Conservation (phyloP, 2,113 vertebrate genomes). For the Hydrochoerus hydrochaeris region DNA sequence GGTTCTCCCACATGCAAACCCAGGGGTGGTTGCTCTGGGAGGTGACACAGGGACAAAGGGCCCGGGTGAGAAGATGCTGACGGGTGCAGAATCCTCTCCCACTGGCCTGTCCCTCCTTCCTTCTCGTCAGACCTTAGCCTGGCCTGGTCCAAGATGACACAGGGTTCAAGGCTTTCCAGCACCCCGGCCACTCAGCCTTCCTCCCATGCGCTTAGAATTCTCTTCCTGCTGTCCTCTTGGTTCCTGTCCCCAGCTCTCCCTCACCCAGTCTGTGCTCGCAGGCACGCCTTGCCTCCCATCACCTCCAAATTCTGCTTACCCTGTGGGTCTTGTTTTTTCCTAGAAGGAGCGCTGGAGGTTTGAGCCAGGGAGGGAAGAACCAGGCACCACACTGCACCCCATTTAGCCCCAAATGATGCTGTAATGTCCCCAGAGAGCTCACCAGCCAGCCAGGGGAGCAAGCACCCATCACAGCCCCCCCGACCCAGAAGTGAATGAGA, state of each 20-base stretch:
- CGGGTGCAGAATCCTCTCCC: neutral
- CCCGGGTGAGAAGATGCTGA: neutral
- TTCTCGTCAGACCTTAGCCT: too few species aligned
- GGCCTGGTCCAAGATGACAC: fast-evolving
- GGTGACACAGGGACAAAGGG: neutral
- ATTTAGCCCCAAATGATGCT: neutral
- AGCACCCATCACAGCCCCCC: neutral
- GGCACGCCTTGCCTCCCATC: too few species aligned
- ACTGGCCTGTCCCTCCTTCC: neutral
- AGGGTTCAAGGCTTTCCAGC: fast-evolving
- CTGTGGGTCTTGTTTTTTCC: neutral
- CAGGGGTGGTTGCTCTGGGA: neutral
- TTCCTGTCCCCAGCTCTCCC: neutral
- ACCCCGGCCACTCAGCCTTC: fast-evolving
- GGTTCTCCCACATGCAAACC: neutral
- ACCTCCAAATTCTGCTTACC: too few species aligned
- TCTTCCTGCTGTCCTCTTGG: neutral
- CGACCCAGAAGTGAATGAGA: neutral
- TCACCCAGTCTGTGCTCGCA: neutral
- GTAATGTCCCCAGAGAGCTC: neutral
- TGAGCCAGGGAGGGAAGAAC: too few species aligned
- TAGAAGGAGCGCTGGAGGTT: too few species aligned
- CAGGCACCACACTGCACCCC: neutral
- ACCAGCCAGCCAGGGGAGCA: neutral
- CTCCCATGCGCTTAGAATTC: neutral